Conservation (phyloP, 1,140 invertebrate genomes). For the Bombus sibiricus region DNA sequence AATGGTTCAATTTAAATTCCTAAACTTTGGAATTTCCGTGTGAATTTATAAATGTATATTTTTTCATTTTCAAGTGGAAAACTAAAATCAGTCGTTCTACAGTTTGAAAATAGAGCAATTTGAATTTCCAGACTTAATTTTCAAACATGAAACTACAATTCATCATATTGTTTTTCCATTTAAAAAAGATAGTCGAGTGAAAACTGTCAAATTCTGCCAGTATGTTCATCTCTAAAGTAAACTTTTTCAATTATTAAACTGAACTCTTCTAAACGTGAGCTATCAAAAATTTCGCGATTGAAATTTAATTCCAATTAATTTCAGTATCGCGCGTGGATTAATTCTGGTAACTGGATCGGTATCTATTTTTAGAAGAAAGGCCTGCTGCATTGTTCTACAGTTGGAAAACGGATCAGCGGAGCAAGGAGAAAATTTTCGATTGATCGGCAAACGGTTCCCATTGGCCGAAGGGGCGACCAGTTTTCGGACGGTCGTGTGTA, state of each 20-base stretch:
- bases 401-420: constrained; percentile 30
- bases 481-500: not conserved
- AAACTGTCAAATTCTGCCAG: not conserved
- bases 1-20: not conserved
- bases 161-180: not conserved
- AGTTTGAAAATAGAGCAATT: no score
- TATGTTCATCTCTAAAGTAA: not conserved
- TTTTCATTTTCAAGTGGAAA: no score
- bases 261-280: not conserved
- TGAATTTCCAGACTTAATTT: no score
- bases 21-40: not conserved
- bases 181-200: not conserved
- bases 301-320: not conserved
- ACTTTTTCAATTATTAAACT: not conserved
- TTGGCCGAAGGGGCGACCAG: not conserved
- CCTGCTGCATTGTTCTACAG: constrained; percentile 35
- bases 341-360: not conserved
- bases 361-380: constrained; percentile 52
- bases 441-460: not conserved
- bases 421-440: constrained; percentile 1
- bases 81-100: no score
- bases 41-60: no score
- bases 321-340: no score
- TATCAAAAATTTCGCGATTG: not conserved
- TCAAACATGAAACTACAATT: no score